These are phyloP conservation scores for Nycticorax nycticorax DNA, from an alignment of 2,113 vertebrate genomes.

Conservation along the genomic window DNA sequence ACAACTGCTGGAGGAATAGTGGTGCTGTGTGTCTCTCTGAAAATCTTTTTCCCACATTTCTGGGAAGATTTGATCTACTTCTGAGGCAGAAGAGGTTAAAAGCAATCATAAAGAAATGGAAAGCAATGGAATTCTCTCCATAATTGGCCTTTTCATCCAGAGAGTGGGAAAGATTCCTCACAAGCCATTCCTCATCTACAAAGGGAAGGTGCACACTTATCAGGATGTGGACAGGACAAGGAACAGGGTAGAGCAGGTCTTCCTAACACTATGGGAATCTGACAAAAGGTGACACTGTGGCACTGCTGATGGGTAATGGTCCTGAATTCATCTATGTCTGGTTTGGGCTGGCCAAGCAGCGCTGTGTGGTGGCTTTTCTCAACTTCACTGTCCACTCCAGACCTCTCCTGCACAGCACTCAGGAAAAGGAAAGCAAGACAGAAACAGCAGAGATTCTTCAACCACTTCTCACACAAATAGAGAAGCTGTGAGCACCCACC, in stretches of 20 bases:
- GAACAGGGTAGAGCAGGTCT: conserved; percentile 76
- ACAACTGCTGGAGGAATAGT: not conserved
- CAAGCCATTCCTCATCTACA: conserved; percentile 83
- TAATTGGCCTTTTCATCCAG: conserved; percentile 71
- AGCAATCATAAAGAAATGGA: not conserved
- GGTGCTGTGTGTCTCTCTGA: conserved; percentile 68
- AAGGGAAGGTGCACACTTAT: conserved; percentile 76
- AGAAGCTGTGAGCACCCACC: not conserved
- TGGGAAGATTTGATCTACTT: conserved; percentile 81
- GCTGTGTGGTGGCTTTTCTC: conserved; percentile 84
- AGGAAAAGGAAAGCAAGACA: not conserved
- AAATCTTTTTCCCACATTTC: conserved; percentile 78
- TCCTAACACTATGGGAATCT: conserved; percentile 55
- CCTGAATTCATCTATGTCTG: conserved; percentile 84
- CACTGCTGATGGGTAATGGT: conserved; percentile 86
- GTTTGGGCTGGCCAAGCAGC: conserved; percentile 83
- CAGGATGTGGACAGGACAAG: conserved; percentile 79
- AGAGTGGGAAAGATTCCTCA: conserved; percentile 70
- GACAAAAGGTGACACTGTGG: conserved; percentile 78
- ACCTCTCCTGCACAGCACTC: conserved; percentile 80
- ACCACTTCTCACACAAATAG: not conserved
- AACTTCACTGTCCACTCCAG: conserved; percentile 78
- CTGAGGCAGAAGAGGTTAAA: conserved; percentile 55
- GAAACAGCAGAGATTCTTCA: not conserved
- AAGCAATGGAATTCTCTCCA: conserved; percentile 55